phyloP scores from a whole-genome alignment of 2,888 invertebrate species.

The Tipula unca region DNA sequence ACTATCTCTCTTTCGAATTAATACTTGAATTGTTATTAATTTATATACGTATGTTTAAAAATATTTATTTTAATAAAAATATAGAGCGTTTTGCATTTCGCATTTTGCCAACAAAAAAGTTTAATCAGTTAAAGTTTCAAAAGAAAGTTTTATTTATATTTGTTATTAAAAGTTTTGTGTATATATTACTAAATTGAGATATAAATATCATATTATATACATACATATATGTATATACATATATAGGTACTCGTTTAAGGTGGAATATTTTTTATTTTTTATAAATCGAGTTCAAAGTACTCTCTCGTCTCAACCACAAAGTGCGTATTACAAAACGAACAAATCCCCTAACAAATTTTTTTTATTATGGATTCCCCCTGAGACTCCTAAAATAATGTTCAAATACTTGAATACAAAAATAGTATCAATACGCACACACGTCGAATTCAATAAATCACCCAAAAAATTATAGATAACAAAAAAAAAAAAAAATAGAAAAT shows the following conservation, averaged over 20 bases:
- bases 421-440: not conserved
- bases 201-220: not conserved
- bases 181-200: not conserved
- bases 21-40: not conserved
- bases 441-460: conserved; percentile 8
- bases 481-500: not conserved
- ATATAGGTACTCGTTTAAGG: too few relatives aligned
- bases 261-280: not conserved
- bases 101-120: not conserved
- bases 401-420: not conserved
- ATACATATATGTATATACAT: not conserved
- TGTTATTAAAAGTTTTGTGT: not conserved
- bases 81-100: not conserved
- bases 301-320: not conserved
- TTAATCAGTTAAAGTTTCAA: not conserved
- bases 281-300: not conserved
- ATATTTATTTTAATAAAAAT: not conserved
- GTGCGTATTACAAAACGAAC: not conserved
- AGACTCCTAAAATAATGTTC: not conserved
- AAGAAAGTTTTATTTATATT: not conserved
- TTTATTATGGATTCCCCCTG: not conserved
- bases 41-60: not conserved
- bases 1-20: not conserved
- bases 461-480: not conserved
- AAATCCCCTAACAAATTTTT: not conserved